Percentiles rank a stretch among this genome's conserved stretches.
These are phyloP conservation scores for Epinephelus lanceolatus DNA, from an alignment of 2,113 vertebrate species.

Conservation along the genomic window DNA sequence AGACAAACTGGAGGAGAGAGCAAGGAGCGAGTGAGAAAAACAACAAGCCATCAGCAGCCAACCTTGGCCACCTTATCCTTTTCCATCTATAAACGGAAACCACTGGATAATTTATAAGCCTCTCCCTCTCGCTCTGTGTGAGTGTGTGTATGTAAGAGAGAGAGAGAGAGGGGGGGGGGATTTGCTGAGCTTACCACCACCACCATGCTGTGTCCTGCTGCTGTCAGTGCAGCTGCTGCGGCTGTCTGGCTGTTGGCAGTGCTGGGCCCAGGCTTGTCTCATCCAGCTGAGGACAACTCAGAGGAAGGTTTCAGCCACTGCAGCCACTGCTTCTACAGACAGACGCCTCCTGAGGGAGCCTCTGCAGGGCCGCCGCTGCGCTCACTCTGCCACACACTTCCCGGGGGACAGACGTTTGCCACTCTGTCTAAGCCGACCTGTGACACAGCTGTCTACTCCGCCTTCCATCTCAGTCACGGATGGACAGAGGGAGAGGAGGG, in stretches of 20 bases:
- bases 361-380: slow-evolving; percentile 58
- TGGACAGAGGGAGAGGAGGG: slow-evolving; percentile 59
- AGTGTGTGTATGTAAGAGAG: slow-evolving; percentile 24
- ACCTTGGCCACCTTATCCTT: slow-evolving; percentile 59
- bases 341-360: slow-evolving; percentile 69
- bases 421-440: slow-evolving; percentile 74
- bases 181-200: slow-evolving; percentile 75
- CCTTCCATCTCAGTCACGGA: slow-evolving; percentile 72
- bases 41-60: slow-evolving; percentile 60
- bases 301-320: slow-evolving; percentile 70
- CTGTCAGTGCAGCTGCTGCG: slow-evolving; percentile 75
- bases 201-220: slow-evolving; percentile 73
- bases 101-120: slow-evolving; percentile 78
- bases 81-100: slow-evolving; percentile 69
- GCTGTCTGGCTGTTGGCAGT: slow-evolving; percentile 73
- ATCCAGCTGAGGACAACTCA: slow-evolving; percentile 62
- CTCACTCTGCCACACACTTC: slow-evolving; percentile 77
- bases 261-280: slow-evolving; percentile 74
- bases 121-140: slow-evolving; percentile 61
- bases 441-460: slow-evolving; percentile 77
- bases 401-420: slow-evolving; percentile 74
- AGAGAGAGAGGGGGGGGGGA: slow-evolving; percentile 43
- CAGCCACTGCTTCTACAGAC: slow-evolving; percentile 79
- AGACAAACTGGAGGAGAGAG: slow-evolving; percentile 46
- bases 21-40: slow-evolving; percentile 55